Evolutionary conservation across 2,888 invertebrate species (phyloP).

Genomic region (Congeria kusceri): DNA sequence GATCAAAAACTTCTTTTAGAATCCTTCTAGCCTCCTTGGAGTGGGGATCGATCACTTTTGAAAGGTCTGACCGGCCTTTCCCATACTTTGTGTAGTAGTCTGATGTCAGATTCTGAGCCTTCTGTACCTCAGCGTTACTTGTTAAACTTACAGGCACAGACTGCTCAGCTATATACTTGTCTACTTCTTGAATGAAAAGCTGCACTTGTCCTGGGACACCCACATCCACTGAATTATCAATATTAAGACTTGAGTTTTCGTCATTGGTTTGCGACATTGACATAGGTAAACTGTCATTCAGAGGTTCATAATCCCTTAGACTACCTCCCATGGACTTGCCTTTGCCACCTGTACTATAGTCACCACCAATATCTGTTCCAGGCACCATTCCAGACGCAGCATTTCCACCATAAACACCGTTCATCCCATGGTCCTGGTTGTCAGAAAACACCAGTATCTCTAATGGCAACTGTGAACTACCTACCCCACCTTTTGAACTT

Average conservation of each 20-base stretch:
- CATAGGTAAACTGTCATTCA: neutral
- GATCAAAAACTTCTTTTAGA: constrained; percentile 36
- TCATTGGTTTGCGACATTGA: neutral
- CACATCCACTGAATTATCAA: neutral
- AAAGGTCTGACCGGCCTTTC: neutral
- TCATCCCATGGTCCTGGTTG: neutral
- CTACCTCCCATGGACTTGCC: no score
- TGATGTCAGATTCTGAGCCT: neutral
- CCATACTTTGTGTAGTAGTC: neutral
- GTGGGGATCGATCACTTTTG: constrained; percentile 33
- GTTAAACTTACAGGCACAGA: neutral
- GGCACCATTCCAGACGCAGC: neutral
- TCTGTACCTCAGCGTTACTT: no score
- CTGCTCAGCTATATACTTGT: neutral
- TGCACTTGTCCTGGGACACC: constrained; percentile 39
- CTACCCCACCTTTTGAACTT: neutral
- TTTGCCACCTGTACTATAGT: no score
- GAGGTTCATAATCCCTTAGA: neutral
- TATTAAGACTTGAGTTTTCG: neutral
- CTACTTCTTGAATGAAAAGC: constrained; percentile 30
- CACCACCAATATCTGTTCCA: no score
- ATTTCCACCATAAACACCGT: neutral
- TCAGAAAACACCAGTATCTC: constrained; percentile 3
- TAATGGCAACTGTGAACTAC: neutral
- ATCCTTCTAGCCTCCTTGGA: constrained; percentile 44